Evolutionary conservation across 2,797 vertebrate species (phyloP), one percentile per base, ranked within the genome.

Genomic region (Valencia hispanica): DNA sequence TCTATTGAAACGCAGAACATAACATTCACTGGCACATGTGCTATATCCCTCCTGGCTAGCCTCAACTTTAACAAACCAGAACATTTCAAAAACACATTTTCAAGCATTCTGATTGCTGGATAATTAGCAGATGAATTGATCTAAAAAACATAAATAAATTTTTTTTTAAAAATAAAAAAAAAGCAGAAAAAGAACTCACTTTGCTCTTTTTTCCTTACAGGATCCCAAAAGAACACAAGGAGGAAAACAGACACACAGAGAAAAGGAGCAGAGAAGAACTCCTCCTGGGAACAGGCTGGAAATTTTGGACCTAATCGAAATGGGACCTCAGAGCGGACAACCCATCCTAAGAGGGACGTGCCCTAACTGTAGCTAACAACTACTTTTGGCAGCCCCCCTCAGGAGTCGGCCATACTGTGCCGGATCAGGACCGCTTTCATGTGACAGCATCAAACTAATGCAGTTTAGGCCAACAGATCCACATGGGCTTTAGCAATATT

Each of bases 361-460:
- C 94, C 93, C 89, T 91, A 84, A 92, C 90, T 93, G 93, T 91
- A 92, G 93, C 92, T 94, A 93, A 94, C 86, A 88, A 84, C 88
- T 89, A 77, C 90, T 83, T 78, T 91, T 95, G 94, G 92, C 91
- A 90, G 83, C 84, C 77, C 91, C 78, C 90, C 78, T 91, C 79
- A 88, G 68, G 89, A 93, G 86, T 86, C 89, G 91, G 90, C 92
- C 78, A 87, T 82, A 91, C 87, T 92, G 87, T 90, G 47, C 14
- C 79, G 81, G 74, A 88, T 69, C 79, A 72, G 84, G 72, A 76
- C 86, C 85, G 83, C 81, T 83, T 75, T 86, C 20, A 0, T 50
- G 75, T 65, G 81, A 77, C 80, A 84, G 82, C 78, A 79, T n/a
- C 17, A 12, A 88, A 86, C 61, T 61, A 53, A 53, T 69, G 70